Conservation (phyloP, 30 jellyfish, hydroid and myxozoan species). For the Mastigias papua region DNA sequence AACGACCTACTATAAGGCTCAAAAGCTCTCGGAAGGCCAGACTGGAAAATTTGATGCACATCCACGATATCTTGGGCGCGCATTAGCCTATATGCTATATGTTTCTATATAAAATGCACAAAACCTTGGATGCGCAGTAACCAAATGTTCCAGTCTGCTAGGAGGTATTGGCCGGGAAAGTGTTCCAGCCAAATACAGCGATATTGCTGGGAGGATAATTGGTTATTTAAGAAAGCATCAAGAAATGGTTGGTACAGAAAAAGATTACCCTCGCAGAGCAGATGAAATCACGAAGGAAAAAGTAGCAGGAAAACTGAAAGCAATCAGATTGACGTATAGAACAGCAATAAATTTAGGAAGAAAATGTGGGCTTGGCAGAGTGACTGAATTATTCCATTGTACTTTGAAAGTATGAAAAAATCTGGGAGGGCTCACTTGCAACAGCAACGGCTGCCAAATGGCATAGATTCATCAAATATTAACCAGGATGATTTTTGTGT, state of each 20-base stretch:
- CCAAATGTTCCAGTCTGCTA: slow-evolving; percentile 4
- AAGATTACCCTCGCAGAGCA: slow-evolving; percentile 35
- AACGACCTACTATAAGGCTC: slow-evolving; percentile 51
- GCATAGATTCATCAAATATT: slow-evolving; percentile 19
- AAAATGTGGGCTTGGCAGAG: slow-evolving; percentile 57
- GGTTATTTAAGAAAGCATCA: slow-evolving; percentile 21
- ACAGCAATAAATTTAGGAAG: slow-evolving; percentile 45
- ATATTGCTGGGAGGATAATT: slow-evolving; percentile 35
- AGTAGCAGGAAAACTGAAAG: slow-evolving; percentile 35
- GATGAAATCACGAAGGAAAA: slow-evolving; percentile 25
- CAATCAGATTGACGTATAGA: slow-evolving; percentile 8
- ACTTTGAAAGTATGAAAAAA: slow-evolving; percentile 21
- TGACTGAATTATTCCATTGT: background rate
- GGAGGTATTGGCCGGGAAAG: slow-evolving; percentile 60
- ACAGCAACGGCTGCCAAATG: slow-evolving; percentile 9
- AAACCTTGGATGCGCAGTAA: too few species aligned
- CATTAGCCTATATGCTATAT: too few species aligned
- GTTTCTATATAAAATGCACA: too few species aligned
- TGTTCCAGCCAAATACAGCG: slow-evolving; percentile 33
- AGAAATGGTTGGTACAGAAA: slow-evolving; percentile 34
- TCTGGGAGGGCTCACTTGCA: slow-evolving; percentile 62
- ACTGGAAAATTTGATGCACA: too few species aligned
- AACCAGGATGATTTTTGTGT: background rate
- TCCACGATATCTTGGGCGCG: too few species aligned
- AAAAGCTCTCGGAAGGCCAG: too few species aligned